phyloP scores from a whole-genome alignment of 2,113 vertebrate genomes.

The Colaptes auratus region DNA sequence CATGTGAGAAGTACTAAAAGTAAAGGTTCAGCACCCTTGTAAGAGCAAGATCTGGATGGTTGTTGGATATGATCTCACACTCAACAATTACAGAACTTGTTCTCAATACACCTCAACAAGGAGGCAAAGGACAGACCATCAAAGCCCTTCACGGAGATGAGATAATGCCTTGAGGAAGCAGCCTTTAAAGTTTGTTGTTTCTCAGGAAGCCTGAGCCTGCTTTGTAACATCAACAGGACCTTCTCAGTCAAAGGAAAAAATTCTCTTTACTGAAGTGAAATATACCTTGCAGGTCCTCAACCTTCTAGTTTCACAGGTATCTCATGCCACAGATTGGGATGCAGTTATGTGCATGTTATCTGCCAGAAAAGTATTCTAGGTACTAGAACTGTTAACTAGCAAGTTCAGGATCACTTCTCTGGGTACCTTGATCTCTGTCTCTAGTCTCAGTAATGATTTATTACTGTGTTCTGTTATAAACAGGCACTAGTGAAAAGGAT shows the following conservation, averaged over 20 bases:
- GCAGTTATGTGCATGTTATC: background rate
- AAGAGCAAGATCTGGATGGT: background rate
- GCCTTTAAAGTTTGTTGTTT: background rate
- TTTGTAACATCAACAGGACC: background rate
- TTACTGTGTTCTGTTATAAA: background rate
- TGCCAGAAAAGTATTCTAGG: background rate
- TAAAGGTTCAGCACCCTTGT: background rate
- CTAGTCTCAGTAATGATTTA: background rate
- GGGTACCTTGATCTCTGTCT: background rate
- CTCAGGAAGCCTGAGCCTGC: background rate
- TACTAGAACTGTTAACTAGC: background rate
- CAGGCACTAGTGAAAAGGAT: background rate
- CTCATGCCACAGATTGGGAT: background rate
- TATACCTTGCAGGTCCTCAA: background rate
- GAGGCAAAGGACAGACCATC: background rate
- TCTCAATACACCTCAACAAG: background rate
- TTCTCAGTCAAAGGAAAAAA: background rate
- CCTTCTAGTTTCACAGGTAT: background rate
- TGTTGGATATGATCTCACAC: background rate
- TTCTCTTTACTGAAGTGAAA: background rate
- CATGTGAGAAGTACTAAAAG: background rate
- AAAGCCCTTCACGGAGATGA: background rate
- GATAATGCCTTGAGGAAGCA: background rate
- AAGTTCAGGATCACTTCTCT: background rate
- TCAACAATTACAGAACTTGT: background rate